Conservation (phyloP, 2,113 vertebrate species). For the crab-eating macaque (Macaca fascicularis) region T2T-MFA8v1.1 NC_088395.1:127388501-127389000, state of each 20-base stretch:
- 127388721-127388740: neutral
- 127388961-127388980: neutral
- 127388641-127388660: neutral
- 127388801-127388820: neutral
- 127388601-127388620: neutral
- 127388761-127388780: neutral
- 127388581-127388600: neutral
- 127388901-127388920: neutral
- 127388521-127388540: neutral
- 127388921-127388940: neutral
- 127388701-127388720: neutral
- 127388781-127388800: neutral
- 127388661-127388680: neutral
- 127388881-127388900: neutral
- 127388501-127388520: neutral
- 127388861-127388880: neutral
- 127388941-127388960: neutral
- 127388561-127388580: neutral
- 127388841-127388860: neutral
- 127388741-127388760: neutral
- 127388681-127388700: neutral
- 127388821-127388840: neutral
- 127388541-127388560: neutral
- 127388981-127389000: neutral
- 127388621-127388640: neutral